Evolutionary conservation across 2,113 vertebrate genomes (phyloP).

Genomic region (Caranx melampygus): DNA sequence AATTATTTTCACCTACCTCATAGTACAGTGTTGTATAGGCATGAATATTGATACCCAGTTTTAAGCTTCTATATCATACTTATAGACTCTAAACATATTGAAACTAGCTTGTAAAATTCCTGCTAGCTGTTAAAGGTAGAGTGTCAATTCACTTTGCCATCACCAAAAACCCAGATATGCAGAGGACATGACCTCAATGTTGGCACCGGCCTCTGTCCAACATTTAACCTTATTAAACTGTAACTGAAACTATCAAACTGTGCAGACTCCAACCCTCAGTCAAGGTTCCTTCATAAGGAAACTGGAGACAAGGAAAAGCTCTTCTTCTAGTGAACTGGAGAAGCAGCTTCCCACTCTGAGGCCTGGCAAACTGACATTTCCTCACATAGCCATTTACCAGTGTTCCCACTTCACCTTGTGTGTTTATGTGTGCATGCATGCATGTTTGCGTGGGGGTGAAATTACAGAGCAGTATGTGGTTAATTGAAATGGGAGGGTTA

Average conservation of each 20-base stretch:
- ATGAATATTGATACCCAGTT: neutral
- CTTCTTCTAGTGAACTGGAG: constrained; percentile 1
- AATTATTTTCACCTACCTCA: neutral
- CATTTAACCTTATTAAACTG: neutral
- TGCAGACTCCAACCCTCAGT: neutral
- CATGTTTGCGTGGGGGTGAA: constrained; percentile 48
- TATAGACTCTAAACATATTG: neutral
- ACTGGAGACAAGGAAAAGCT: constrained; percentile 23
- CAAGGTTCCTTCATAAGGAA: constrained; percentile 1
- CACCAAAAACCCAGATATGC: neutral
- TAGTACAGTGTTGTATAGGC: neutral
- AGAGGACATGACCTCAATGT: neutral
- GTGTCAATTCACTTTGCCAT: neutral
- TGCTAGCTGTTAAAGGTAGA: neutral
- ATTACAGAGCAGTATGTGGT: constrained; percentile 69
- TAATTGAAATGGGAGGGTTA: constrained; percentile 50
- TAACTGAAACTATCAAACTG: neutral
- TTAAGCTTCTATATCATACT: neutral
- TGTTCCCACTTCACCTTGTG: constrained; percentile 11
- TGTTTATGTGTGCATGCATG: constrained; percentile 25
- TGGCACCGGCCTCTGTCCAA: neutral
- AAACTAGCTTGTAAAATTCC: neutral
- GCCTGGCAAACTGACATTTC: constrained; percentile 22
- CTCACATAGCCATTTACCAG: constrained; percentile 21
- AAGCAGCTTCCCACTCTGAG: constrained; percentile 1